Conservation (phyloP, 2,888 invertebrate species). For the Torymus aiolomorphi region DNA sequence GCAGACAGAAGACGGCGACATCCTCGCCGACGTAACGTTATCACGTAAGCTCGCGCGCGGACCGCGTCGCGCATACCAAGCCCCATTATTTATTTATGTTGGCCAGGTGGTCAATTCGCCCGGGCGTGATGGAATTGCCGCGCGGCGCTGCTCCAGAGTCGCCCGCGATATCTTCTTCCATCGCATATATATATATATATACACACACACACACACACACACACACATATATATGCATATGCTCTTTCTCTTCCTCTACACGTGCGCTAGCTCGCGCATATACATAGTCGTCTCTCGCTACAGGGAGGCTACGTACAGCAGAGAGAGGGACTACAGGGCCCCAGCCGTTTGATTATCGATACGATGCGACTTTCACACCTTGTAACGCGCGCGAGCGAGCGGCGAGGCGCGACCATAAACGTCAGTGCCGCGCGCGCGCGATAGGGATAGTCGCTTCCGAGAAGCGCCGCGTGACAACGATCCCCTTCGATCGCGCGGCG, state of each 20-base stretch:
- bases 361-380: constrained; percentile 50
- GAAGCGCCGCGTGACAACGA: constrained; percentile 12
- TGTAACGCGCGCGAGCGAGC: constrained; percentile 13
- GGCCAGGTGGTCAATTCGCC: constrained; percentile 70
- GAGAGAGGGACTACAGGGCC: not conserved
- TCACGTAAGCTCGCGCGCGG: constrained; percentile 66
- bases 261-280: not conserved
- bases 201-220: too few relatives aligned
- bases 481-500: not conserved
- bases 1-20: too few relatives aligned
- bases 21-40: constrained; percentile 50
- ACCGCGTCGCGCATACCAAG: constrained; percentile 66
- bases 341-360: constrained; percentile 47
- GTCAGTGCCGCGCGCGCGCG: constrained; percentile 5
- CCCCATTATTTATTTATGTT: constrained; percentile 70
- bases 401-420: constrained; percentile 42
- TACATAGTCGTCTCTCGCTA: too few relatives aligned
- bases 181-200: too few relatives aligned
- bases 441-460: constrained; percentile 40
- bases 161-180: not conserved
- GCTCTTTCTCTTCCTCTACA: not conserved
- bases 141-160: constrained; percentile 58
- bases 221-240: too few relatives aligned
- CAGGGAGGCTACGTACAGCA: too few relatives aligned
- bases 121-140: constrained; percentile 58